Evolutionary conservation across 2,797 vertebrate genomes (phyloP).

Genomic region (Australoheros facetus): DNA sequence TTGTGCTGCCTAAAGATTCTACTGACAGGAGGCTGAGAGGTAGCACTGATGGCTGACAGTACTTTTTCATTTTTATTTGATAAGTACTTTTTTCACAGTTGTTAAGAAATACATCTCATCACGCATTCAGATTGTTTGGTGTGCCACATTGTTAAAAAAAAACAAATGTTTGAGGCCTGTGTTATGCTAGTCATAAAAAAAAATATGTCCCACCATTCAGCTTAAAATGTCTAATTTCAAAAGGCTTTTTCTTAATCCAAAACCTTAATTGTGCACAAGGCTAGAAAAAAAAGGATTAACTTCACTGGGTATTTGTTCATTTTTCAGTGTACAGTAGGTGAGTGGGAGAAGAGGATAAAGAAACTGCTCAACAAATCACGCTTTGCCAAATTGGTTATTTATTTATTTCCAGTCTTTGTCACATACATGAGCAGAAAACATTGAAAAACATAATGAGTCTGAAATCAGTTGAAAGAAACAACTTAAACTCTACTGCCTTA

Average conservation of each 20-base stretch:
- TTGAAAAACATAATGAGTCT: not conserved
- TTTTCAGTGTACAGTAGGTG: not conserved
- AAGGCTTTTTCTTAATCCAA: not conserved
- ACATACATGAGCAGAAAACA: not conserved
- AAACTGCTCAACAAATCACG: not conserved
- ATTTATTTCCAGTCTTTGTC: not conserved
- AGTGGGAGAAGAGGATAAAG: conserved; percentile 1
- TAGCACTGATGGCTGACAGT: no score
- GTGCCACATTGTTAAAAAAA: not conserved
- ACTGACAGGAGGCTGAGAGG: no score
- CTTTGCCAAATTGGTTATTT: not conserved
- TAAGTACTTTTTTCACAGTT: not conserved
- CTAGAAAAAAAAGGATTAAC: not conserved
- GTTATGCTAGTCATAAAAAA: not conserved
- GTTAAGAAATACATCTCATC: not conserved
- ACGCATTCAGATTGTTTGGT: not conserved
- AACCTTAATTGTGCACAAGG: not conserved
- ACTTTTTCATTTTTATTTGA: not conserved
- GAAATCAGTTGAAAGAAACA: not conserved
- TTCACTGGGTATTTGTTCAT: conserved; percentile 1
- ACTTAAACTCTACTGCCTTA: no score
- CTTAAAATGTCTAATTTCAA: not conserved
- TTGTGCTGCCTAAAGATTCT: no score
- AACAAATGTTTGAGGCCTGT: not conserved
- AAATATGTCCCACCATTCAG: not conserved